Conservation (phyloP, 2,888 invertebrate species). For the Chrysolina oricalcia region DNA sequence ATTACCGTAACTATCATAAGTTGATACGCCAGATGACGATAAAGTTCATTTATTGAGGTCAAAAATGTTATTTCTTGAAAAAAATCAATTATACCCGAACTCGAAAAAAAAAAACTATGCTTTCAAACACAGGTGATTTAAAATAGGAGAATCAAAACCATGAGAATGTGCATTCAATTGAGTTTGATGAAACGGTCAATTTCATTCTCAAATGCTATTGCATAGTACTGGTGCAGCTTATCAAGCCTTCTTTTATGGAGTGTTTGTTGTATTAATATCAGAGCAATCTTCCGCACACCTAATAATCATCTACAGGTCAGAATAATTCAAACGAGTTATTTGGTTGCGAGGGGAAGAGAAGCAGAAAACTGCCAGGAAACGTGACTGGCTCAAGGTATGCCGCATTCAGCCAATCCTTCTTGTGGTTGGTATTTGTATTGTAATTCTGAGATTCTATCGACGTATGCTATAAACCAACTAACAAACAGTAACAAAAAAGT, state of each 20-base stretch:
- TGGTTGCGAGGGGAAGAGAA: constrained; percentile 6
- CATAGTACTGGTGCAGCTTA: background rate
- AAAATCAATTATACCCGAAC: too few species aligned
- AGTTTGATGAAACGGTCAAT: too few species aligned
- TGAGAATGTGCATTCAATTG: too few species aligned
- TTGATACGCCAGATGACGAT: too few species aligned
- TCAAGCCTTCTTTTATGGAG: background rate
- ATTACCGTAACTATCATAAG: too few species aligned
- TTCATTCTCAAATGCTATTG: too few species aligned
- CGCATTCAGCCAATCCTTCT: constrained; percentile 19
- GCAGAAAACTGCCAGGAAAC: constrained; percentile 17
- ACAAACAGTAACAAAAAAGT: background rate
- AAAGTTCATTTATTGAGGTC: too few species aligned
- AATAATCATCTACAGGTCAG: constrained; percentile 5
- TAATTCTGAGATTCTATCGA: constrained; percentile 16
- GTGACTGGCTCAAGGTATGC: constrained; percentile 31
- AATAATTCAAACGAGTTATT: constrained; percentile 25
- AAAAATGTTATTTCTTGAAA: too few species aligned
- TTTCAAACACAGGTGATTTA: too few species aligned
- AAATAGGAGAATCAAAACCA: too few species aligned
- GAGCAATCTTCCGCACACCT: constrained; percentile 12
- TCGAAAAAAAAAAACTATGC: too few species aligned
- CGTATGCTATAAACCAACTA: background rate
- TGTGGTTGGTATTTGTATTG: constrained; percentile 21
- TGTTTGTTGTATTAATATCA: background rate